Percentiles rank a stretch among this genome's conserved stretches.
phyloP scores from a whole-genome alignment of 2,797 vertebrate species.

The Passerculus sandwichensis region DNA sequence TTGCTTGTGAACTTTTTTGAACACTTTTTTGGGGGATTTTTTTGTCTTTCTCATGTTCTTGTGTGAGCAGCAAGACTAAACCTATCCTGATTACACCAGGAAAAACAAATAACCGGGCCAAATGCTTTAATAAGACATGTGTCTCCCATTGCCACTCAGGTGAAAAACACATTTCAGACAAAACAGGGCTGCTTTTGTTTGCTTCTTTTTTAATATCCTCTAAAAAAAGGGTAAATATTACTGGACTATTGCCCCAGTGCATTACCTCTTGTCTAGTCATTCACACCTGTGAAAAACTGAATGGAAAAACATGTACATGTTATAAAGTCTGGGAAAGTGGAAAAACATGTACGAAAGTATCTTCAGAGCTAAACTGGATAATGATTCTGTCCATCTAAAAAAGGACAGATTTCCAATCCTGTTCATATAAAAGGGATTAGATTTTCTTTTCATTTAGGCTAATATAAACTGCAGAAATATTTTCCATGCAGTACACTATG shows the following conservation, averaged over 20 bases:
- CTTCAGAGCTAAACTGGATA: not conserved
- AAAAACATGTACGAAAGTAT: not conserved
- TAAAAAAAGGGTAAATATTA: not conserved
- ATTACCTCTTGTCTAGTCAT: not conserved
- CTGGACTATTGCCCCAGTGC: not conserved
- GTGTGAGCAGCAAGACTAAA: not conserved
- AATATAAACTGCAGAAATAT: not conserved
- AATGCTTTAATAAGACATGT: not conserved
- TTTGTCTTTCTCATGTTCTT: not conserved
- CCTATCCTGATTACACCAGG: not conserved
- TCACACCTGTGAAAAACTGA: not conserved
- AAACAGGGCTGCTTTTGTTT: not conserved
- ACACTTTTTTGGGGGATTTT: not conserved
- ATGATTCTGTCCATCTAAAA: not conserved
- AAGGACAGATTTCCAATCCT: not conserved
- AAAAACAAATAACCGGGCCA: not conserved
- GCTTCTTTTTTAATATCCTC: not conserved
- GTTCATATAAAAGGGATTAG: not conserved
- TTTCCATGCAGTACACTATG: not conserved
- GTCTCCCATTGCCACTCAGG: not conserved
- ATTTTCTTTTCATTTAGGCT: not conserved
- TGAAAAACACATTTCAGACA: slow-evolving; percentile 12
- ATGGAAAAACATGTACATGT: not conserved
- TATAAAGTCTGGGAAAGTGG: not conserved
- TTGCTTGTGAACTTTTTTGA: not conserved